A percentile compares a stretch with the other conserved stretches of the same genome.
Conservation (phyloP, 2,797 vertebrate genomes). For the Podarcis siculus region DNA sequence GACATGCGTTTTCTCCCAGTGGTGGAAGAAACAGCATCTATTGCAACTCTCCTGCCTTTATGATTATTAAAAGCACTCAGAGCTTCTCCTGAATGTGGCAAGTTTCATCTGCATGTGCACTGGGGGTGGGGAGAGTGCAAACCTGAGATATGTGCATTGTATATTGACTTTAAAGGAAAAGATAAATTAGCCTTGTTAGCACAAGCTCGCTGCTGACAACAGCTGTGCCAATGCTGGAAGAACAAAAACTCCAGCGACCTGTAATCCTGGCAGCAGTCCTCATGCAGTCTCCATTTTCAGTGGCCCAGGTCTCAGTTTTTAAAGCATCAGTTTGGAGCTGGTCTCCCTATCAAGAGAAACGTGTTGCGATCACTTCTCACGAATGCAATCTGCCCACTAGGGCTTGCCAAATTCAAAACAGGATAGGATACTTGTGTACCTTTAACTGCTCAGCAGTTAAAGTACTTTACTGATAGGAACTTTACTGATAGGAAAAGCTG, state of each 20-base stretch:
- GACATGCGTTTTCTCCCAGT: not conserved
- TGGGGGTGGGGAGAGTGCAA: not conserved
- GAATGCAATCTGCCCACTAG: not conserved
- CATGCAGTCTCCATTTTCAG: not conserved
- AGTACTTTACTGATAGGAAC: not conserved
- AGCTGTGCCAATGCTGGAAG: not conserved
- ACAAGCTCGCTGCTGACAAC: not conserved
- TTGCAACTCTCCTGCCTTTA: not conserved
- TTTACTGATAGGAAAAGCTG: not conserved
- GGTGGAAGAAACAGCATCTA: not conserved
- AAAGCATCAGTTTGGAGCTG: not conserved
- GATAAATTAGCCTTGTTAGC: conserved; percentile 1
- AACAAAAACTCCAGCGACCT: not conserved
- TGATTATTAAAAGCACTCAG: not conserved
- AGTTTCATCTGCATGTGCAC: not conserved
- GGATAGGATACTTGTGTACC: not conserved
- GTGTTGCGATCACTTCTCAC: not conserved
- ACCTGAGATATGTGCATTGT: not conserved
- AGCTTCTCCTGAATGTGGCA: not conserved
- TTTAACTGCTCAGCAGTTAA: not conserved
- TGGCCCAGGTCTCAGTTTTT: not conserved
- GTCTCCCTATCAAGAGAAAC: not conserved
- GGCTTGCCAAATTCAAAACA: not conserved
- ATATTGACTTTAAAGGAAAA: not conserved
- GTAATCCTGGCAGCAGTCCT: not conserved